Evolutionary conservation across 2,113 vertebrate genomes (phyloP), one percentile per base, ranked within the genome.

Genomic region (Cephalopterus ornatus): DNA sequence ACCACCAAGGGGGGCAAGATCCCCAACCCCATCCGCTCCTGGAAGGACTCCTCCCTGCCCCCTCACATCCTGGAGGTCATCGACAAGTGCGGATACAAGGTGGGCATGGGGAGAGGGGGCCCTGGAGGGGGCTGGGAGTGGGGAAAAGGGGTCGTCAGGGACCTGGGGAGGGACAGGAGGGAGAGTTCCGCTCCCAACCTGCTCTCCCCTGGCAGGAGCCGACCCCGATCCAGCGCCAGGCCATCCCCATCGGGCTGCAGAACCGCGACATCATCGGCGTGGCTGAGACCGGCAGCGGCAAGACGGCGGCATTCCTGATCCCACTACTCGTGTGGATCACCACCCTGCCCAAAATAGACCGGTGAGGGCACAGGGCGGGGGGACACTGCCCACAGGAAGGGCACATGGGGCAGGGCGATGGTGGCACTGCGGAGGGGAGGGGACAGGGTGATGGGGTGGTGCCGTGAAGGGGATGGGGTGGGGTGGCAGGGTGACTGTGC

Each of bases 1-100:
- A 99, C 99, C 94, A 99, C 99, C 92, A 99, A 99, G 94, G 99
- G 99, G 39, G 99, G 99, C 92, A 99, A 99, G 97, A 99, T 99
- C 83, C 99, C 99, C 5, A 99, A 99, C 88, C 99, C 99, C 92
- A 99, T 99, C 97, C 98, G 99, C 81, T 99, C 99, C 98, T 99
- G 99, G 99, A 99, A 99, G 95, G 99, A 99, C 85, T 99, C 99
- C 44, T 97, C 97, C 5, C 97, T 99, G 93, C 99, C 99, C 1
- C 98, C 98, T 0, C 99, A 99, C 96, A 99, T 99, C 96, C 95
- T 99, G 97, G 99, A 99, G 95, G 99, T 99, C 97, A 99, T 99
- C 39, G 99, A 99, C 97, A 99, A 99, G 92, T 99, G 99, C 5
- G 99, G 99, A 91, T 99, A 99, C 94, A 99, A 99, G 99, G 99